These are phyloP conservation scores for Carapus acus DNA, from an alignment of 2,797 vertebrate genomes.

Conservation along the genomic window DNA sequence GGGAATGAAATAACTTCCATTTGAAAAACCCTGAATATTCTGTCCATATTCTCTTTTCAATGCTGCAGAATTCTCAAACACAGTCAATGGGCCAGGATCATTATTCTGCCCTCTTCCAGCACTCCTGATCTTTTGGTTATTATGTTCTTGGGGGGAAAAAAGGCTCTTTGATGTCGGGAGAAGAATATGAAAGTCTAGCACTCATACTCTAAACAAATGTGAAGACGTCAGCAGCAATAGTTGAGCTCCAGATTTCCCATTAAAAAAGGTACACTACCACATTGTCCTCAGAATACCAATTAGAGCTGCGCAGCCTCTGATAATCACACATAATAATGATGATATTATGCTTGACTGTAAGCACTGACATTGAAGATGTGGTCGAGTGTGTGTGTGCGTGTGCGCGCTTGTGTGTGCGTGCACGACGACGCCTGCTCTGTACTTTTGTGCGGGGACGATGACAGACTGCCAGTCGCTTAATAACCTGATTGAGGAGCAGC, in stretches of 20 bases:
- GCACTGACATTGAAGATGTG: conserved; percentile 9
- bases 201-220: conserved; percentile 8
- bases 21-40: too few relatives aligned
- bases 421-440: too few relatives aligned
- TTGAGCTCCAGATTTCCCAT: conserved; percentile 25
- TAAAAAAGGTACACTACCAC: conserved; percentile 22
- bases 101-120: conserved; percentile 9
- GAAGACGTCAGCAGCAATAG: conserved; percentile 12
- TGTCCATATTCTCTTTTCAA: too few relatives aligned
- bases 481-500: conserved; percentile 53
- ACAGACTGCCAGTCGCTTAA: conserved; percentile 57
- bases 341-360: conserved; percentile 27
- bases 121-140: conserved; percentile 5
- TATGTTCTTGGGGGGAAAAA: neutral
- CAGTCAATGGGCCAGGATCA: neutral
- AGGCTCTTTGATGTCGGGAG: conserved; percentile 12
- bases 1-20: too few relatives aligned
- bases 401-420: conserved; percentile 17
- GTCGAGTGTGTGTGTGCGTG: conserved; percentile 6
- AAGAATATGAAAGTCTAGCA: conserved; percentile 11
- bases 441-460: conserved; percentile 32
- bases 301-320: conserved; percentile 30
- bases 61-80: neutral
- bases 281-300: conserved; percentile 38
- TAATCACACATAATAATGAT: conserved; percentile 39